These are phyloP conservation scores for Apis florea DNA, from an alignment of 1,140 invertebrate species.

Conservation along the genomic window DNA sequence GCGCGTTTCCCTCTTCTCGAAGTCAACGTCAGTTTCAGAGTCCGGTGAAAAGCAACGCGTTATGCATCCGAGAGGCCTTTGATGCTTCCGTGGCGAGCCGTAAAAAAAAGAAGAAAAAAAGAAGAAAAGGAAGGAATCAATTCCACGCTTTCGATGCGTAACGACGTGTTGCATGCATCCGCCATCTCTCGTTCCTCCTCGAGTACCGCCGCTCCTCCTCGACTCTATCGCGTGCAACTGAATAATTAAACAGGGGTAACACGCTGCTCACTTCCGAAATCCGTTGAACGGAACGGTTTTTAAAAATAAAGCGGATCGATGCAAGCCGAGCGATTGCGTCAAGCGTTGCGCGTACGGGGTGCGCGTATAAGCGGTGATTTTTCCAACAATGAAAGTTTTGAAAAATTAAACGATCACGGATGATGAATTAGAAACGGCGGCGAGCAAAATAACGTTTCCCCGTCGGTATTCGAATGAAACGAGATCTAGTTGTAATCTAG, in stretches of 20 bases:
- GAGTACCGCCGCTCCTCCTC: background rate
- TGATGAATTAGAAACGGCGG: background rate
- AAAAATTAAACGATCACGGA: background rate
- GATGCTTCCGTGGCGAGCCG: constrained; percentile 3
- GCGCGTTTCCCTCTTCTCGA: background rate
- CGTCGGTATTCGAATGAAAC: background rate
- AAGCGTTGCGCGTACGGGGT: background rate
- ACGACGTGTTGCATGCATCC: background rate
- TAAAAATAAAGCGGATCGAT: no score
- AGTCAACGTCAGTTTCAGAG: constrained; percentile 25
- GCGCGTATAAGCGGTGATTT: background rate
- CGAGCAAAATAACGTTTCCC: no score
- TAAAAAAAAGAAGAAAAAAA: constrained; percentile 28
- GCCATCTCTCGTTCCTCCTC: background rate
- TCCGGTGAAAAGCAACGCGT: constrained; percentile 17
- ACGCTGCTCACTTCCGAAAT: no score
- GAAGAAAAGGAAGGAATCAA: constrained; percentile 7
- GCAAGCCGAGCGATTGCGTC: no score
- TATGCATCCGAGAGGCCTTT: constrained; percentile 19
- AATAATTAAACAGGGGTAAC: background rate
- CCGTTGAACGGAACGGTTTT: no score
- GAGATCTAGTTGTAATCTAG: background rate
- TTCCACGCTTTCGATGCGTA: constrained; percentile 6
- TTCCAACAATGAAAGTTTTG: background rate
- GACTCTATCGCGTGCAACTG: background rate